Percentiles rank a stretch among this genome's conserved stretches.
These are phyloP conservation scores for Lagorchestes hirsutus DNA, from an alignment of 2,797 vertebrate genomes.

Conservation along the genomic window DNA sequence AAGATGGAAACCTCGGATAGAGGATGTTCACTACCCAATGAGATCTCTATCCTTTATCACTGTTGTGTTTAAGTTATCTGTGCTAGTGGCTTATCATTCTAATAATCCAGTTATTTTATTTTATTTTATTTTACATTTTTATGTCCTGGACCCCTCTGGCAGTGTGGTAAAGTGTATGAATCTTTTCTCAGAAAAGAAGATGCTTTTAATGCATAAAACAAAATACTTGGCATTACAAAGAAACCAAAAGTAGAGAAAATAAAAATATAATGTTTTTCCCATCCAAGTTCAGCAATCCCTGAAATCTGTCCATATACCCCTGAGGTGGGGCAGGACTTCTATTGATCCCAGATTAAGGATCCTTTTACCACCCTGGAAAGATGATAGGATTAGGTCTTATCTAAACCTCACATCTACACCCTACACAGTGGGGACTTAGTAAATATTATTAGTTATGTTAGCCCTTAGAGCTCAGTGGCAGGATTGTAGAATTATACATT, in stretches of 20 bases:
- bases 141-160: background rate
- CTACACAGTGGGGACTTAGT: background rate
- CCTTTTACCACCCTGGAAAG: background rate
- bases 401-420: background rate
- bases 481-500: background rate
- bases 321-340: background rate
- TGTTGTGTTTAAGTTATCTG: background rate
- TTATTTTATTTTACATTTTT: background rate
- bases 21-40: background rate
- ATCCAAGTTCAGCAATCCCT: background rate
- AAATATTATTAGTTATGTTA: background rate
- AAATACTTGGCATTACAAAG: background rate
- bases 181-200: background rate
- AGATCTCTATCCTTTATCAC: background rate
- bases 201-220: background rate
- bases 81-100: background rate
- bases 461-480: background rate
- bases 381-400: background rate
- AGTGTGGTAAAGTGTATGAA: background rate
- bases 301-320: background rate
- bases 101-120: background rate
- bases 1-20: background rate
- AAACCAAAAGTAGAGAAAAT: background rate
- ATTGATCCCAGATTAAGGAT: background rate
- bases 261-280: background rate